Evolutionary conservation across 2,797 vertebrate species (phyloP), one percentile per base, ranked within the genome.

Genomic region (Octomys mimax): DNA sequence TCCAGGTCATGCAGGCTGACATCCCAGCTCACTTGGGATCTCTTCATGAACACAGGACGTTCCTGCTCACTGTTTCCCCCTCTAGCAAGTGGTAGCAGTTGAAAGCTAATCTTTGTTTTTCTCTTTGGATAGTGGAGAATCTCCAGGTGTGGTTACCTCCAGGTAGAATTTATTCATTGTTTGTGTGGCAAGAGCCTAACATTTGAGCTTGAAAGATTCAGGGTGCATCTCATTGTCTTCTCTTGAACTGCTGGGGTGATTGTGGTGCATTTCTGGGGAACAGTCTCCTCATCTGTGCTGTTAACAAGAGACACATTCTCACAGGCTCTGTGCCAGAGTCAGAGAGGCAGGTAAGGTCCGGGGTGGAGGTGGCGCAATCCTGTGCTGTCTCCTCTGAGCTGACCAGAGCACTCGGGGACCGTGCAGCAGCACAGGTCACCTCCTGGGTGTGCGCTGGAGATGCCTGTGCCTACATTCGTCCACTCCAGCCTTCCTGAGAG

Each of bases 361-460:
- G 24, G 18, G 33, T 16, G 49, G 8, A 10, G 49, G 49, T 2
- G 8, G 14, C 54, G 14, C 4, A 57, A 16, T 57, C 54, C 54
- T 57, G 42, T 87, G 54, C 70, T 82, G 61, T 77, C 81, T 79
- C 87, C 42, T 39, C 57, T 3, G 6, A 24, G 24, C 77, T 94
- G 33, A 16, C 22, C 81, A 31, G 73, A 62, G 95, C 66, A 82
- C 70, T 96, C 79, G 64, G 93, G 95, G 87, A 80, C 87, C 5
- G 3, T 59, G 73, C 78, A 88, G 73, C 78, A 88, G 82, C 87
- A 46, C 77, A 52, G 75, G 64, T 2, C 6, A 12, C 21, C n/a
- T 24, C n/a, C 3, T 22, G n/a, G 21, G 36, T 89, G 62, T 80
- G 57, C 77, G 62, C 81, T 93, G 54, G 52, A 64, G 19, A 28